phyloP scores from a whole-genome alignment of 2,797 vertebrate species.

The Rhincodon typus region DNA sequence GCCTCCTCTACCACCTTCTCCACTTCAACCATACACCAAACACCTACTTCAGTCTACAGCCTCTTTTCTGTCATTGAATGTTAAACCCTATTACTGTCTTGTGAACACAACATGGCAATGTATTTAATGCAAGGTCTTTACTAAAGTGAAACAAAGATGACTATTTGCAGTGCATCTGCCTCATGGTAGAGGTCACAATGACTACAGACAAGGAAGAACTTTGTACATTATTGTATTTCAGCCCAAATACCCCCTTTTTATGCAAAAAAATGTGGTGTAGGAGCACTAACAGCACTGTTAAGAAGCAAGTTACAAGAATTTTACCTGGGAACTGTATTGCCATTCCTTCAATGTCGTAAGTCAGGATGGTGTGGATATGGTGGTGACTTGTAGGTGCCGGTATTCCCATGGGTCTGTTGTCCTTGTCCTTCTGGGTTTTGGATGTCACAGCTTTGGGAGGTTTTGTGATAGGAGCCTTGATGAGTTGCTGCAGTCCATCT shows the following conservation, averaged over 20 bases:
- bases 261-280: too few relatives aligned
- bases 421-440: background rate
- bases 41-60: background rate
- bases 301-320: background rate
- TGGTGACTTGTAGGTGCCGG: background rate
- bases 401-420: background rate
- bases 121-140: background rate
- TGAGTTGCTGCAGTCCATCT: too few relatives aligned
- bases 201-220: too few relatives aligned
- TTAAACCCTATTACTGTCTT: background rate
- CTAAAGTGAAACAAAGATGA: too few relatives aligned
- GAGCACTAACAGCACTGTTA: background rate
- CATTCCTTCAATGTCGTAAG: too few relatives aligned
- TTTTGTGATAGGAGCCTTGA: too few relatives aligned
- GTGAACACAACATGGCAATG: too few relatives aligned
- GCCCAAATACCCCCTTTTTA: too few relatives aligned
- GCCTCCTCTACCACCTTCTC: too few relatives aligned
- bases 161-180: too few relatives aligned
- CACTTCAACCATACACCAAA: background rate
- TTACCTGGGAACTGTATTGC: background rate
- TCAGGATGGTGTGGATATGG: background rate
- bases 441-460: background rate
- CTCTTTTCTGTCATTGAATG: background rate
- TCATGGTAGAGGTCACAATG: too few relatives aligned
- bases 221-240: too few relatives aligned